Percentiles rank a stretch among this genome's conserved stretches.
phyloP scores from a whole-genome alignment of 1,140 invertebrate species.

The Harpegnathos saltator region DNA sequence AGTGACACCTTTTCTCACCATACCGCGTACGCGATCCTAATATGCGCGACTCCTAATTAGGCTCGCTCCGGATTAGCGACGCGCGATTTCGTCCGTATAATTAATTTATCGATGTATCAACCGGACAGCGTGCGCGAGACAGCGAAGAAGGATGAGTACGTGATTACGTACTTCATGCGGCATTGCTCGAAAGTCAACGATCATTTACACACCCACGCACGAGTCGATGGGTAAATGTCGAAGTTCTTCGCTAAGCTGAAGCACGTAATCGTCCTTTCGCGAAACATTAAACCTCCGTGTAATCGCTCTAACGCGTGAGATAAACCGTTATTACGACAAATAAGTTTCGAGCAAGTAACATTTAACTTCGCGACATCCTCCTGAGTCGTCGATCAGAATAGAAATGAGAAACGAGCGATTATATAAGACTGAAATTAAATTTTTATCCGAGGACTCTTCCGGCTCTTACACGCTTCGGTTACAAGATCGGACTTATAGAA shows the following conservation, averaged over 20 bases:
- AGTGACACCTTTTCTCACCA: conserved; percentile 23
- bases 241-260: neutral
- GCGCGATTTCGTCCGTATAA: conserved; percentile 61
- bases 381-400: too few relatives aligned
- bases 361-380: too few relatives aligned
- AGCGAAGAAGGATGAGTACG: conserved; percentile 59
- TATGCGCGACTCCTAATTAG: conserved; percentile 63
- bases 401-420: too few relatives aligned
- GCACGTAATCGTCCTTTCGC: neutral
- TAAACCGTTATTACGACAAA: neutral
- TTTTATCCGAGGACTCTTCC: too few relatives aligned
- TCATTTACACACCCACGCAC: conserved; percentile 12
- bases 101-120: conserved; percentile 67
- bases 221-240: conserved; percentile 17
- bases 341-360: too few relatives aligned
- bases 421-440: too few relatives aligned
- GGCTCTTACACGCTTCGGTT: too few relatives aligned
- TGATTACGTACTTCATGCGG: conserved; percentile 51
- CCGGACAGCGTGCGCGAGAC: conserved; percentile 31
- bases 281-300: neutral
- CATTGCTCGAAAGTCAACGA: conserved; percentile 32
- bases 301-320: neutral
- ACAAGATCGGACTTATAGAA: too few relatives aligned
- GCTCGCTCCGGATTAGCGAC: conserved; percentile 61
- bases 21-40: too few relatives aligned